Evolutionary conservation across 2,888 invertebrate species (phyloP).

Genomic region (Morpho deidamia): DNA sequence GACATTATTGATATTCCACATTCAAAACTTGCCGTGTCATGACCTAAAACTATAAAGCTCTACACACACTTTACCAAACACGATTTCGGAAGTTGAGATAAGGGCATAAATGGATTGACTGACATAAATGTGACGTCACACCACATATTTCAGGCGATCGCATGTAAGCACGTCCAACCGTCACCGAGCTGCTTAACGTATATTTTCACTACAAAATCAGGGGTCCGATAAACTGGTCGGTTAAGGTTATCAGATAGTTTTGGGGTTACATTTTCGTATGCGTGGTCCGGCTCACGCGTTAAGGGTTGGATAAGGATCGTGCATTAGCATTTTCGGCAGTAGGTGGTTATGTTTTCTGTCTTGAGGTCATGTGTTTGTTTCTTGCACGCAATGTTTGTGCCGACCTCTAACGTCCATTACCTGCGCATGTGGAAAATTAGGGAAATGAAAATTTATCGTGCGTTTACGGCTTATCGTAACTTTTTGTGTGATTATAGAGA

Average conservation of each 20-base stretch:
- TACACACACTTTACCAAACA: constrained; percentile 56
- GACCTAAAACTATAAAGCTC: constrained; percentile 52
- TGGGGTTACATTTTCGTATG: constrained; percentile 71
- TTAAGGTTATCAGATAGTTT: constrained; percentile 67
- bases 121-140: constrained; percentile 77
- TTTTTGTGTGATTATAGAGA: constrained; percentile 5
- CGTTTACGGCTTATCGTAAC: constrained; percentile 9
- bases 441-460: constrained; percentile 18
- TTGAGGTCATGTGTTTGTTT: constrained; percentile 67
- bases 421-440: constrained; percentile 20
- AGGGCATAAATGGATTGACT: constrained; percentile 75
- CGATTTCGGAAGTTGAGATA: constrained; percentile 74
- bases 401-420: constrained; percentile 22
- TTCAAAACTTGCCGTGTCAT: constrained; percentile 47
- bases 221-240: constrained; percentile 41
- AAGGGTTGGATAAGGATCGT: constrained; percentile 56
- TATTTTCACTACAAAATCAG: constrained; percentile 9
- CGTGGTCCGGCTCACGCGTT: constrained; percentile 71
- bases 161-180: constrained; percentile 49
- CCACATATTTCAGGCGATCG: constrained; percentile 72
- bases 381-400: constrained; percentile 49
- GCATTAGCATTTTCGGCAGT: constrained; percentile 70
- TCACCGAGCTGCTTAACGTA: constrained; percentile 30
- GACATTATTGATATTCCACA: background rate
- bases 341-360: constrained; percentile 41